These are phyloP conservation scores for Petrocephalus microphthalmus DNA, from an alignment of 2,113 vertebrate species.

Conservation along the genomic window DNA sequence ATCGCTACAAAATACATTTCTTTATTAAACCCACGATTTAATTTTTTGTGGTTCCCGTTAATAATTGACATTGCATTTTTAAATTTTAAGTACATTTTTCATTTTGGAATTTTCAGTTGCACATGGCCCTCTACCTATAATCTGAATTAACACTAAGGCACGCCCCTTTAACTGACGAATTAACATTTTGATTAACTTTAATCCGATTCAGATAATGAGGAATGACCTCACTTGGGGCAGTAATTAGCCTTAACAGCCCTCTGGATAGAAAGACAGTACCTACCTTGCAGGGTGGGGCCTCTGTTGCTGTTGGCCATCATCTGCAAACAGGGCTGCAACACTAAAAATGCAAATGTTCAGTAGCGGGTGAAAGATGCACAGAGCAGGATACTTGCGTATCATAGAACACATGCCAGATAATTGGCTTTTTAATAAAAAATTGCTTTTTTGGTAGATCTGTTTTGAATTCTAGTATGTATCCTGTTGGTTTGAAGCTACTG, in stretches of 20 bases:
- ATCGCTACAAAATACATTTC: background rate
- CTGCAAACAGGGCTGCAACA: conserved; percentile 80
- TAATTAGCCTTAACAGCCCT: background rate
- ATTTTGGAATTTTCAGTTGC: background rate
- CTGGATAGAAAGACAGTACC: background rate
- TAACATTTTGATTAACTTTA: background rate
- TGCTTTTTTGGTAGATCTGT: background rate
- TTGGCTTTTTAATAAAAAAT: background rate
- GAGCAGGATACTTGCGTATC: background rate
- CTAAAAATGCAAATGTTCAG: conserved; percentile 51
- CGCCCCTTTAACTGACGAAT: background rate
- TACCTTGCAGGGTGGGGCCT: conserved; percentile 75
- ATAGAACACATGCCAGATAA: background rate
- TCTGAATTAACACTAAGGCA: background rate
- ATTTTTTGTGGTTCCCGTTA: background rate
- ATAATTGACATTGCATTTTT: background rate
- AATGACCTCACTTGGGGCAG: background rate
- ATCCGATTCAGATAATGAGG: background rate
- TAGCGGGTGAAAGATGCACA: background rate
- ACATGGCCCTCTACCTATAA: background rate
- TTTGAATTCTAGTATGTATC: background rate
- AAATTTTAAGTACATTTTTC: background rate
- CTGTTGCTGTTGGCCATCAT: conserved; percentile 77
- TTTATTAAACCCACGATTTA: background rate
- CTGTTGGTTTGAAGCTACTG: background rate